Conservation (phyloP, 2,113 vertebrate genomes). For the Leiothrix lutea region DNA sequence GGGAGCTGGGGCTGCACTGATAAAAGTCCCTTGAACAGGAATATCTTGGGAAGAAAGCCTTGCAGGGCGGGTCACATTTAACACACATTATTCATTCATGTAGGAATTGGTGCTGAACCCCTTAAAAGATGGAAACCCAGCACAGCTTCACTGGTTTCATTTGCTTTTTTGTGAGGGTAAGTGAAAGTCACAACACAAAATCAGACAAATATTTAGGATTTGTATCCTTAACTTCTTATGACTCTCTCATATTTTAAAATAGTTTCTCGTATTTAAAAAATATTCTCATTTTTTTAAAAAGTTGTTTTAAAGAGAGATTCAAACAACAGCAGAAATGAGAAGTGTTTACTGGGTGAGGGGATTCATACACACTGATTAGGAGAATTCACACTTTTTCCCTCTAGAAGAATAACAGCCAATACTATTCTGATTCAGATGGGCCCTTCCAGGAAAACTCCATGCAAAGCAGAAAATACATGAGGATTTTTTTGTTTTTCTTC, state of each 20-base stretch:
- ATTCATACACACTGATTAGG: background rate
- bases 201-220: background rate
- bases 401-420: background rate
- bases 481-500: background rate
- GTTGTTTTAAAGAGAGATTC: background rate
- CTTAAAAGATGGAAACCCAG: background rate
- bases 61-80: background rate
- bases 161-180: background rate
- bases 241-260: background rate
- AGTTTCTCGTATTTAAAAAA: background rate
- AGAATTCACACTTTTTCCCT: background rate
- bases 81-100: background rate
- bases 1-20: background rate
- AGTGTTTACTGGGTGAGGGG: background rate
- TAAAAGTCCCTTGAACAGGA: background rate
- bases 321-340: background rate
- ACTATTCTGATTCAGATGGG: background rate
- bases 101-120: background rate
- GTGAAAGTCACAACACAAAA: background rate
- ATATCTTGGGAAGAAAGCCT: background rate
- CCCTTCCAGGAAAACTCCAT: background rate
- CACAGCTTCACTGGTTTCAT: fast-evolving
- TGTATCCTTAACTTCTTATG: background rate
- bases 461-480: background rate
- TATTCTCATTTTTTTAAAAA: too few species aligned